Conservation (phyloP, 1,140 invertebrate species). For the Phthorimaea operculella region DNA sequence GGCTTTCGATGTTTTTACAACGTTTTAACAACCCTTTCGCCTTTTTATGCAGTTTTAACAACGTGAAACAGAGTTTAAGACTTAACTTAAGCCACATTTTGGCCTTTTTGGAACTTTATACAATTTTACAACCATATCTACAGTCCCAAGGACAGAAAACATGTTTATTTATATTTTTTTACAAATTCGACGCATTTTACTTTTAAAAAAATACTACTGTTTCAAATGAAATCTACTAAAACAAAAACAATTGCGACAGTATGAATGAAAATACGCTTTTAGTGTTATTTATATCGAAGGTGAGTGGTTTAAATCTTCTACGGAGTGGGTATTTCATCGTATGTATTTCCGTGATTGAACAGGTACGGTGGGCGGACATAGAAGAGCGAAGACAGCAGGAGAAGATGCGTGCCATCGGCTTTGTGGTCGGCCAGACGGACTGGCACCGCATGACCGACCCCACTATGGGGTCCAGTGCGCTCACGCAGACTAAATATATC, state of each 20-base stretch:
- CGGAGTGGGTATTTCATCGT: constrained; percentile 38
- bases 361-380: constrained; percentile 98
- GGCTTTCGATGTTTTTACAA: too few species aligned
- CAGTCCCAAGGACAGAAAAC: too few species aligned
- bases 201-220: too few species aligned
- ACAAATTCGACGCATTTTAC: too few species aligned
- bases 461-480: constrained; percentile 84
- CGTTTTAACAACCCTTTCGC: too few species aligned
- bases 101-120: constrained; percentile 2
- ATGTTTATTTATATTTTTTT: too few species aligned
- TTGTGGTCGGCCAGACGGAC: constrained; percentile 94
- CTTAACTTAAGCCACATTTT: neutral
- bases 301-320: constrained; percentile 24
- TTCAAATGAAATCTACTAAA: neutral
- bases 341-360: constrained; percentile 41
- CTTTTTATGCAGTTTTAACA: too few species aligned
- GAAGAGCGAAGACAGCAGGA: constrained; percentile 91
- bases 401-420: constrained; percentile 92
- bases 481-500: constrained; percentile 95
- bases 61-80: too few species aligned
- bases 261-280: neutral
- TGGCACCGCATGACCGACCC: constrained; percentile 96
- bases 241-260: too few species aligned
- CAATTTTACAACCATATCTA: constrained; percentile 21
- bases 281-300: constrained; percentile 21